A percentile compares a stretch with the other conserved stretches of the same genome.
Conservation (phyloP, 2,797 vertebrate species). For the Spheniscus humboldti region DNA sequence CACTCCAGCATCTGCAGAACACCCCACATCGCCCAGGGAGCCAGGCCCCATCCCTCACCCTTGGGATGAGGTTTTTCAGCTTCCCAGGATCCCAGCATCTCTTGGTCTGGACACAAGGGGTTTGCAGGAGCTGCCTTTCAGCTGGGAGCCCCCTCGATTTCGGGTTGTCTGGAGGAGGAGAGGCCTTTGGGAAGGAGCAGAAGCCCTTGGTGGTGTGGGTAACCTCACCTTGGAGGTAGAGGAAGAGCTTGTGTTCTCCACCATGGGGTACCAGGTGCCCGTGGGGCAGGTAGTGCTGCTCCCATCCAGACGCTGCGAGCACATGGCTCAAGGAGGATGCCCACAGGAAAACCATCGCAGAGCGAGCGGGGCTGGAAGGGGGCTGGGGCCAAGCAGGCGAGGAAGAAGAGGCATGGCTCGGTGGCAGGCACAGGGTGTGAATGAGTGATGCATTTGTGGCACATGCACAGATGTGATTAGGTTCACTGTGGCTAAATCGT, state of each 20-base stretch:
- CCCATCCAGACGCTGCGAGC: neutral
- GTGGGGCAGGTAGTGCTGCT: fast-evolving
- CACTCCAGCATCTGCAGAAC: neutral
- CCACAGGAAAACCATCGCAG: fast-evolving
- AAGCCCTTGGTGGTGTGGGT: neutral
- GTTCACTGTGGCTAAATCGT: fast-evolving
- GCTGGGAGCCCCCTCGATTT: neutral
- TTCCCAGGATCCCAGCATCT: neutral
- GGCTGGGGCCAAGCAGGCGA: neutral
- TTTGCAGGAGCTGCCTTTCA: neutral
- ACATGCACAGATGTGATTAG: fast-evolving
- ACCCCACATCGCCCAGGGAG: neutral
- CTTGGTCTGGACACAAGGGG: neutral
- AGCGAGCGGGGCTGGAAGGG: neutral
- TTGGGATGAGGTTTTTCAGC: neutral
- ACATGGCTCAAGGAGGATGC: neutral
- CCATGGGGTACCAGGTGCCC: neutral
- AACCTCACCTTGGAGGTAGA: neutral
- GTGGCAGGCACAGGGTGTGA: neutral
- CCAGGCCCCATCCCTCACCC: neutral
- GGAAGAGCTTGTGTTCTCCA: neutral
- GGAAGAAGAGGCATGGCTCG: neutral
- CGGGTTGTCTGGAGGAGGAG: neutral
- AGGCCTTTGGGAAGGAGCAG: neutral
- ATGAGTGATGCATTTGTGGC: fast-evolving